A percentile compares a stretch with the other conserved stretches of the same genome.
Evolutionary conservation across 2,888 invertebrate genomes (phyloP).

Genomic region (Achlya flavicornis): DNA sequence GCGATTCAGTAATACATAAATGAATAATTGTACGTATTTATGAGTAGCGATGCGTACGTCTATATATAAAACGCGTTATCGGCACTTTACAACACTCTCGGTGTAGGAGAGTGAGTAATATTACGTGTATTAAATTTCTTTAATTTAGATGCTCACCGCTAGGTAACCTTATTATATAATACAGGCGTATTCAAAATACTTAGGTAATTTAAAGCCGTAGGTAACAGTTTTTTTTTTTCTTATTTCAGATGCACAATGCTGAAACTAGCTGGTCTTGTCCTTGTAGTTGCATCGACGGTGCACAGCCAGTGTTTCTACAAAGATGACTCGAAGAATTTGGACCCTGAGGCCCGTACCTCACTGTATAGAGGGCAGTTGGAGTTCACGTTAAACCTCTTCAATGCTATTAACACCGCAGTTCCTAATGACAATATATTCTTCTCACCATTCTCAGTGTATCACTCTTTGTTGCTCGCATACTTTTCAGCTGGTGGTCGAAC

Average conservation of each 20-base stretch:
- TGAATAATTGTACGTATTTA: too few species aligned
- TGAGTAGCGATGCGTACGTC: too few species aligned
- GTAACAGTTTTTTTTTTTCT: too few species aligned
- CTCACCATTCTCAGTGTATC: conserved; percentile 94
- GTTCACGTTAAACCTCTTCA: conserved; percentile 89
- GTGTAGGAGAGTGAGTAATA: too few species aligned
- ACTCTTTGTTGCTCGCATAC: conserved; percentile 90
- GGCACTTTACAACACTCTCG: too few species aligned
- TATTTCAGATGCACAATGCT: conserved; percentile 62
- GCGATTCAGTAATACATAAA: background rate
- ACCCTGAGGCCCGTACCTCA: conserved; percentile 60
- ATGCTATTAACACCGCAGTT: conserved; percentile 85
- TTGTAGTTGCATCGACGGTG: conserved; percentile 55
- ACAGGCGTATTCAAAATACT: too few species aligned
- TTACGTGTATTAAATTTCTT: too few species aligned
- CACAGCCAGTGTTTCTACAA: conserved; percentile 75
- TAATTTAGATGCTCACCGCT: too few species aligned
- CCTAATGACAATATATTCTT: conserved; percentile 92
- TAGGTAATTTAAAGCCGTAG: too few species aligned
- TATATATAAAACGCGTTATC: too few species aligned
- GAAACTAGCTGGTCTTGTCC: conserved; percentile 48
- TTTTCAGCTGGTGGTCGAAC: conserved; percentile 90
- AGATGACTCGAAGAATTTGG: conserved; percentile 74
- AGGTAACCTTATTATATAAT: too few species aligned
- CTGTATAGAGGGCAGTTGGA: conserved; percentile 82